phyloP scores from a whole-genome alignment of 2,888 invertebrate species.

The Dioctria rufipes region DNA sequence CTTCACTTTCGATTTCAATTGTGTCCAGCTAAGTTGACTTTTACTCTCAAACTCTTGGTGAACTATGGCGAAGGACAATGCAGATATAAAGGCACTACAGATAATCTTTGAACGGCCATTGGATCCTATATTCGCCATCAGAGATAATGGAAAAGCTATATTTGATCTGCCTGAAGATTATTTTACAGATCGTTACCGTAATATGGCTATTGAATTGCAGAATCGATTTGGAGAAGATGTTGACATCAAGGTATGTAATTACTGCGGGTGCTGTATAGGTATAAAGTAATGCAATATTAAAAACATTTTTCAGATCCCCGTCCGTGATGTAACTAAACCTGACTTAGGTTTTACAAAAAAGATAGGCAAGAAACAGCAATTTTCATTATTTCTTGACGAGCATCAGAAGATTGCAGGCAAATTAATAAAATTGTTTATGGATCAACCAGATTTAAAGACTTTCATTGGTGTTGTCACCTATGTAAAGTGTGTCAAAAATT shows the following conservation, averaged over 20 bases:
- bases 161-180: constrained; percentile 69
- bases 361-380: constrained; percentile 68
- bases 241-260: constrained; percentile 61
- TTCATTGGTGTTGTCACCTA: constrained; percentile 81
- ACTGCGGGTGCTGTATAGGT: neutral
- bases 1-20: no score
- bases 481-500: constrained; percentile 64
- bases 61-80: no score
- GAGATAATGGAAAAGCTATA: constrained; percentile 66
- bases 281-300: neutral
- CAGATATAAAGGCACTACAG: constrained; percentile 64
- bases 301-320: constrained; percentile 63
- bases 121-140: constrained; percentile 68
- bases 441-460: constrained; percentile 75
- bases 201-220: constrained; percentile 64
- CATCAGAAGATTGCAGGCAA: constrained; percentile 82
- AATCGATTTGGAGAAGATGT: constrained; percentile 67
- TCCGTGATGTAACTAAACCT: constrained; percentile 66
- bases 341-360: constrained; percentile 65
- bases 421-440: constrained; percentile 80
- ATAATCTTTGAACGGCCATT: constrained; percentile 68
- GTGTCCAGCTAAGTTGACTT: neutral
- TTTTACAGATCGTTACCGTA: constrained; percentile 65
- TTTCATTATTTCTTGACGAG: constrained; percentile 81
- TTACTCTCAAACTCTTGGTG: neutral